These are phyloP conservation scores for Vulpes vulpes DNA, from an alignment of 2,113 vertebrate species.

Conservation along the genomic window DNA sequence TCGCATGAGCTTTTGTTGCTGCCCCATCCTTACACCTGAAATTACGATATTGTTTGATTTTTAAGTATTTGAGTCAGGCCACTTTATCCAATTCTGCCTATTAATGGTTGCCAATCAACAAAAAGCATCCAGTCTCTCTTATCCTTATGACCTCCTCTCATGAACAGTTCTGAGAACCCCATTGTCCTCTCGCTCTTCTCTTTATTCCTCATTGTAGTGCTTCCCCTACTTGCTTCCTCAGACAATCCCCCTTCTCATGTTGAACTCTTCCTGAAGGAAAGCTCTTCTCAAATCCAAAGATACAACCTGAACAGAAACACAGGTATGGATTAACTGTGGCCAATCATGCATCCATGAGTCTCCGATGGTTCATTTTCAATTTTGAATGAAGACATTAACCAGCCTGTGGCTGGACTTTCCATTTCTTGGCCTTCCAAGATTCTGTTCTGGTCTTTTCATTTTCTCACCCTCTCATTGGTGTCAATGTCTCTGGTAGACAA, in stretches of 20 bases:
- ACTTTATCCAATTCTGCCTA: background rate
- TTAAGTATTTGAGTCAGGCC: background rate
- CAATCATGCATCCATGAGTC: background rate
- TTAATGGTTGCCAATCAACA: background rate
- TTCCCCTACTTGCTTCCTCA: background rate
- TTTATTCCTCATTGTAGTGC: background rate
- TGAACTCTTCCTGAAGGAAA: slow-evolving; percentile 1
- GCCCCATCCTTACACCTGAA: background rate
- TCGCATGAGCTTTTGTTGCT: background rate
- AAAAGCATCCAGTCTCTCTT: background rate
- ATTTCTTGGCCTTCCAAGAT: background rate
- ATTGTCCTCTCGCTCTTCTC: background rate
- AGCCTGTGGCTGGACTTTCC: background rate
- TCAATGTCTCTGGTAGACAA: background rate
- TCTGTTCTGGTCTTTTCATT: background rate
- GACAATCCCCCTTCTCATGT: background rate
- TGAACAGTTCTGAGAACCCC: background rate
- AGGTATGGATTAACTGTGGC: background rate
- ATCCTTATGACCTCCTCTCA: background rate
- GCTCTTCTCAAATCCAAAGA: slow-evolving; percentile 24
- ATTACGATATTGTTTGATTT: background rate
- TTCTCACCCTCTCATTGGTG: background rate
- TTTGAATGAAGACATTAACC: background rate
- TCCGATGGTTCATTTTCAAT: background rate
- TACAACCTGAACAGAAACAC: background rate